Conservation (phyloP, 2,797 vertebrate genomes). For the Scolopax rusticola region DNA sequence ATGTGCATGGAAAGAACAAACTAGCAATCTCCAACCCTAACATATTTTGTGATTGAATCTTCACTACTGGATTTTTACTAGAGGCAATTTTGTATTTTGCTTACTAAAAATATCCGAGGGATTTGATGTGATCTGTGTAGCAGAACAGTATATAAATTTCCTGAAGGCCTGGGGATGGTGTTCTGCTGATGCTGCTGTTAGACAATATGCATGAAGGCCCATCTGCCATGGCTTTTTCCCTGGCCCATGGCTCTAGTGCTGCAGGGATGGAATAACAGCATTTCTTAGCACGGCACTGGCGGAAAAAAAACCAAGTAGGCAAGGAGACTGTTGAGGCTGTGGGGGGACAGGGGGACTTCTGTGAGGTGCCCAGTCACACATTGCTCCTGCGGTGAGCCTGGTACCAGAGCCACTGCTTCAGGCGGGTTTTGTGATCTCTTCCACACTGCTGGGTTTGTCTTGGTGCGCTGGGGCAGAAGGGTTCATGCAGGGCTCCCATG, state of each 20-base stretch:
- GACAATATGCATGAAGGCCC: background rate
- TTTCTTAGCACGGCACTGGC: background rate
- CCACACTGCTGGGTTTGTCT: background rate
- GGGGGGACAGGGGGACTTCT: background rate
- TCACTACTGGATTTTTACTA: background rate
- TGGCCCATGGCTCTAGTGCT: background rate
- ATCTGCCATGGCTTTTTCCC: background rate
- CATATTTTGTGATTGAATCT: background rate
- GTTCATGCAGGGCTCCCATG: background rate
- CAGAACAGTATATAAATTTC: constrained; percentile 29
- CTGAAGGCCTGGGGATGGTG: background rate
- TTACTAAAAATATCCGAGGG: constrained; percentile 8
- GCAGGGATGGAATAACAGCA: background rate
- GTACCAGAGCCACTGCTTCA: background rate
- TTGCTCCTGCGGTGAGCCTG: accelerated
- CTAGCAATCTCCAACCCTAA: background rate
- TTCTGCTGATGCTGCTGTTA: constrained; percentile 10
- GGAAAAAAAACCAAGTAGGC: background rate
- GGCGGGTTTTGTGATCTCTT: background rate
- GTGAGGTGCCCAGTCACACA: background rate
- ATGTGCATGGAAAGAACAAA: background rate
- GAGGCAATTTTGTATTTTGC: constrained; percentile 20
- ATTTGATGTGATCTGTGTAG: constrained; percentile 37
- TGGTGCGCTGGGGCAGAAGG: background rate
- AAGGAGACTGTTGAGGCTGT: background rate